Conservation (phyloP, 2,113 vertebrate species). For the Boulengeromyrus knoepffleri region DNA sequence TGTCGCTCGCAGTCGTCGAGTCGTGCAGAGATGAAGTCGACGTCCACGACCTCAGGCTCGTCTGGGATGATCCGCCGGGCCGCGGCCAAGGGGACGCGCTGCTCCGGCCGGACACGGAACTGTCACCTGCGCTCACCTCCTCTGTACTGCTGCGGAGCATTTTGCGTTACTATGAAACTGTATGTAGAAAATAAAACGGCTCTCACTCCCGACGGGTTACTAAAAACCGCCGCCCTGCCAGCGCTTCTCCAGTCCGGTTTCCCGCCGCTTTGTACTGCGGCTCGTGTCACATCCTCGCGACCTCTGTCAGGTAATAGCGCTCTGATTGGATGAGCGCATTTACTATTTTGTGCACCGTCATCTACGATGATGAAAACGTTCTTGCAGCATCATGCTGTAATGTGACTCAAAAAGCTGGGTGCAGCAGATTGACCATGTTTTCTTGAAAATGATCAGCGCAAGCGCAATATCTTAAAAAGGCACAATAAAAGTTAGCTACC, state of each 20-base stretch:
- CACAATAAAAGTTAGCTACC: background rate
- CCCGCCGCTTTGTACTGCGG: background rate
- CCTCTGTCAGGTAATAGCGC: background rate
- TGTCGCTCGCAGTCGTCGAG: constrained; percentile 11
- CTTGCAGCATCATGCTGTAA: background rate
- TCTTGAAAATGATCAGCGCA: background rate
- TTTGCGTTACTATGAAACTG: background rate
- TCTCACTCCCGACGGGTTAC: background rate
- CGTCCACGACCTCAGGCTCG: constrained; percentile 7
- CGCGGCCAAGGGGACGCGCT: background rate
- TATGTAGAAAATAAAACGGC: background rate
- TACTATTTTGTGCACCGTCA: background rate
- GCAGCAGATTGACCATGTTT: background rate
- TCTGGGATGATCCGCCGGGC: constrained; percentile 10
- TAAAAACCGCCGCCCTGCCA: background rate
- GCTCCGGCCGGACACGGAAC: constrained; percentile 23
- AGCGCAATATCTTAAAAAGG: background rate
- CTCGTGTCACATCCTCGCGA: background rate
- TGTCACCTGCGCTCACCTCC: constrained; percentile 35
- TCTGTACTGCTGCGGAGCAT: constrained; percentile 52
- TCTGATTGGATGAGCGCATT: background rate
- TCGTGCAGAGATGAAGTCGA: constrained; percentile 26
- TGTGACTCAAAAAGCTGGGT: background rate
- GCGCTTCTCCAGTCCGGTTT: background rate
- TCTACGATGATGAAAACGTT: background rate